phyloP scores from a whole-genome alignment of 2,888 invertebrate genomes.

The Himalopsyche anomala region DNA sequence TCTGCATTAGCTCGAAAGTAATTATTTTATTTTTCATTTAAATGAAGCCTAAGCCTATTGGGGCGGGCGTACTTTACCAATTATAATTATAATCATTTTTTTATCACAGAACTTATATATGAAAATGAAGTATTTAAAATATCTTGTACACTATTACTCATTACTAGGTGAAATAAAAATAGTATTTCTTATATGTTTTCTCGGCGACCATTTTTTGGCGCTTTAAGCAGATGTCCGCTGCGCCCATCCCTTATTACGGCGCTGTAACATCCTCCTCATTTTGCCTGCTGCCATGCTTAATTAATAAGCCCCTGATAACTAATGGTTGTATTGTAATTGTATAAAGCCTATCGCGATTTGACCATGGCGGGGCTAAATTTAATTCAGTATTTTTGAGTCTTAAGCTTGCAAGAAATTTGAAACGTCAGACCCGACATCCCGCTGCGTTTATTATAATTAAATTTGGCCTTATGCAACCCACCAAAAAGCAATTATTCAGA shows the following conservation, averaged over 20 bases:
- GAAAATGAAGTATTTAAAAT: no score
- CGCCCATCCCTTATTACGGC: not conserved
- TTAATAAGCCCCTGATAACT: not conserved
- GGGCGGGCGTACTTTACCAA: no score
- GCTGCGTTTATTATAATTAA: no score
- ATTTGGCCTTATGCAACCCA: no score
- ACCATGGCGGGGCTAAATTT: not conserved
- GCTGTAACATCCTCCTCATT: not conserved
- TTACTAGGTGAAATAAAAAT: no score
- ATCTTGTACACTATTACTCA: no score
- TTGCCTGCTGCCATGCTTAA: not conserved
- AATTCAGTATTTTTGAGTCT: not conserved
- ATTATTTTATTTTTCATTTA: no score
- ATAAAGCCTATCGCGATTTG: not conserved
- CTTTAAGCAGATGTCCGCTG: not conserved
- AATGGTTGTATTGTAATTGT: not conserved
- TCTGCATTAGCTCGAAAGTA: no score
- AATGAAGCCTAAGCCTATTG: no score
- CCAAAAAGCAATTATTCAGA: no score
- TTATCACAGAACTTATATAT: no score
- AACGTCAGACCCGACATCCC: not conserved
- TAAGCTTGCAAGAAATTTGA: not conserved
- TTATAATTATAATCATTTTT: no score
- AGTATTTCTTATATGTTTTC: not conserved
- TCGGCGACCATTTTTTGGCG: not conserved